Base-by-base conservation (phyloP, 2,888 invertebrate species). In the Phaedon cochleariae region DNA sequence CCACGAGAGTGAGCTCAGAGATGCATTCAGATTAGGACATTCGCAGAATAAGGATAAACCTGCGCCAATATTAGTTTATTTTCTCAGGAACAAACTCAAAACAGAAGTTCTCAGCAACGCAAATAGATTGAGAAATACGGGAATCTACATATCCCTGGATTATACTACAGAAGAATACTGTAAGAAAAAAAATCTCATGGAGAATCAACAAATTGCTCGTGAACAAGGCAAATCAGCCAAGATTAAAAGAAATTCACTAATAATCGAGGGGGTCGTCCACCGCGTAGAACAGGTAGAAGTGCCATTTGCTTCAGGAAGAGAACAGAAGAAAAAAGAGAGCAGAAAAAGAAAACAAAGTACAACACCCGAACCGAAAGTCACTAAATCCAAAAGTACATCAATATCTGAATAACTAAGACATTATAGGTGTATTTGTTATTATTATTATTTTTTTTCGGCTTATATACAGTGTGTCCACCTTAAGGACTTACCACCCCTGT, bases 91-190 rank as follows among this genome's bases (percentile, higher is more conserved):
- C 34, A 45, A 45, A 45, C 45, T 45, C 6, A n/a, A 45, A 45
- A 45, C 45, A 12, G 45, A 45, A 45, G 45, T 45, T 45, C 12
- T 45, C 45, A 45, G 45, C 17, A 45, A 45, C n/a, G 45, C 45
- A 45, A 45, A 45, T 12, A n/a, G 4, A 45, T n/a, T 45, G 45
- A 45, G 17, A 45, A 45, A 45, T 45, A 45, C 45, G 12, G 45
- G 45, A 45, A 45, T 45, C n/a, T n/a, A 45, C 45, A 12, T 45
- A 45, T 45, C 45, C 17, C 45, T 45, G 6, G 6, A 45, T 45
- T 7, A 12, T 7, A 45, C 45, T 9, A 5, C 45, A 7, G 45
- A 45, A 45, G 45, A 45, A 45, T 45, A 45, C 45, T 4, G 12
- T n/a, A 45, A 45, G 45, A 45, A 45, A n/a, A 45, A 45, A 45